Evolutionary conservation across 92 coral and sea anemone genomes (phyloP), one percentile per base, ranked within the genome.

Genomic region (Heteractis magnifica): DNA sequence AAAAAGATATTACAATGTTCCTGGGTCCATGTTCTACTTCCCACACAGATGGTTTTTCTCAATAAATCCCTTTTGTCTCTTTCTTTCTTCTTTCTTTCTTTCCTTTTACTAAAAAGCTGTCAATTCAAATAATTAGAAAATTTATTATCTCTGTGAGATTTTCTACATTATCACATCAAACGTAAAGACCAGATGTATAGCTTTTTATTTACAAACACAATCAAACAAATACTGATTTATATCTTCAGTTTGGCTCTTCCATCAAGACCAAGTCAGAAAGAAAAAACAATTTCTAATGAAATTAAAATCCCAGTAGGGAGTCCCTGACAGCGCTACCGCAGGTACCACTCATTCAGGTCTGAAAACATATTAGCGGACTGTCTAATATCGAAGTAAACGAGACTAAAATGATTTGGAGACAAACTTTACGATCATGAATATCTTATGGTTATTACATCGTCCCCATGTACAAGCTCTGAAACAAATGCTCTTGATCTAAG

Each of bases 141-240:
- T 23, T 2, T 6, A 9, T 68, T 68, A 68, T 68, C 73, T 68
- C 48, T 10, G 14, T 68, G 7, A 68, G 49, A 26, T 68, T 68
- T 68, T 68, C 73, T 68, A 68, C 26, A 41, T 68, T 68, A 68
- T 23, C 49, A 68, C 16, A 68, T 68, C 73, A 68, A 48, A 23
- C 4, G 20, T 68, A 68, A 68, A 68, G 73, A 68, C 73, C 73
- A 68, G 73, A 20, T 68, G 73, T 26, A 10, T 68, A 23, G 7
- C 14, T 20, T 68, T 26, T 23, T 68, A 10, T n/a, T 18, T 7
- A 26, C 73, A 68, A 68, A 68, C 49, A 10, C 26, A 13, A 68
- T 21, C 12, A 68, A 68, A 68, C 23, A 10, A 68, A 68, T 20
- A 53, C 13, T 26, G 26, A 64, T 64, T 19, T n/a, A 19, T 3